Evolutionary conservation across 1,140 invertebrate species (phyloP).

Genomic region (Acromyrmex heyeri): DNA sequence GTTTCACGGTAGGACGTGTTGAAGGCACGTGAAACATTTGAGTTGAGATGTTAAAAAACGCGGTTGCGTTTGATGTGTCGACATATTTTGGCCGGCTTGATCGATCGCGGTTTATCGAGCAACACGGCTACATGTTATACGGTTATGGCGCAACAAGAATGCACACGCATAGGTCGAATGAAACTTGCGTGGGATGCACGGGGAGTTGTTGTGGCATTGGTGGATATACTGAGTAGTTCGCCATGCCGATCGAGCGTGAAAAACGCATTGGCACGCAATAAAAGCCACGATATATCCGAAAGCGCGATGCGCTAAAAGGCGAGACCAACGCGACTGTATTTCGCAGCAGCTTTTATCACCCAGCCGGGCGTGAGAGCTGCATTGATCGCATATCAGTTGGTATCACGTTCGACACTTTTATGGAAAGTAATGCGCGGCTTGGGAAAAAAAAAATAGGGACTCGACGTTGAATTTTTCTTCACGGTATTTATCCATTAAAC

Average conservation of each 20-base stretch:
- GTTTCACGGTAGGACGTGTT: not conserved
- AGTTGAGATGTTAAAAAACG: constrained; percentile 36
- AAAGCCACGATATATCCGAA: constrained; percentile 74
- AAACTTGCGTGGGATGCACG: not conserved
- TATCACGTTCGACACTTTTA: constrained; percentile 56
- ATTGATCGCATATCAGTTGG: constrained; percentile 65
- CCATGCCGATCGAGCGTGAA: constrained; percentile 71
- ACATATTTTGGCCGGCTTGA: constrained; percentile 46
- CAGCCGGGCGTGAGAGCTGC: constrained; percentile 19
- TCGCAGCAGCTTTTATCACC: constrained; percentile 64
- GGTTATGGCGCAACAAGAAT: constrained; percentile 48
- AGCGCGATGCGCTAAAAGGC: constrained; percentile 71
- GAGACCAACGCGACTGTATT: constrained; percentile 59
- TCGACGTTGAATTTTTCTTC: constrained; percentile 34
- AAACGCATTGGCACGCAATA: constrained; percentile 72
- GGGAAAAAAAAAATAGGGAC: constrained; percentile 1
- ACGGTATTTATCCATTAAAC: constrained; percentile 19
- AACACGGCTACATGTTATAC: constrained; percentile 62
- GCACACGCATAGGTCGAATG: constrained; percentile 34
- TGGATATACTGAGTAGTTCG: constrained; percentile 57
- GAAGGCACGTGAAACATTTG: not conserved
- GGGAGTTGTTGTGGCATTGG: not conserved
- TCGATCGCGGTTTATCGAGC: constrained; percentile 52
- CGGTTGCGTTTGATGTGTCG: constrained; percentile 45
- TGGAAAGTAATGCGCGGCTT: constrained; percentile 53